Evolutionary conservation across 2,797 vertebrate genomes (phyloP), one percentile per base, ranked within the genome.

Genomic region (Psittacula derbiana): DNA sequence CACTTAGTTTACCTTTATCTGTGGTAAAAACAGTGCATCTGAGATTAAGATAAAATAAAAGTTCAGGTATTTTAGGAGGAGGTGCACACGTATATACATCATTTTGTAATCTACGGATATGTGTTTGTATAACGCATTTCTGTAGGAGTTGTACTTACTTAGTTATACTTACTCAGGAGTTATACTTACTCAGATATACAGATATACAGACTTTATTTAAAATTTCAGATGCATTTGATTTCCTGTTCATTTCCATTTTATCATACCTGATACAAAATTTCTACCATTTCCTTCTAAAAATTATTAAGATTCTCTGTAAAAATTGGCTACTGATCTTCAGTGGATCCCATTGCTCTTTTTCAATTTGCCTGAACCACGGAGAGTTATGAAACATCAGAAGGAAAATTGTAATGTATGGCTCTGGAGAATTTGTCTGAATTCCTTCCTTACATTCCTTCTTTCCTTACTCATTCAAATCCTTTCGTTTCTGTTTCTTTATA

Each of bases 401-500:
- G 85, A 96, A 97, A 97, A 92, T 95, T 92, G 44, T 74, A 90
- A 93, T 76, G 61, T 96, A 92, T 93, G 87, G 38, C 90, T 97
- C 87, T 75, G 93, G 94, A 44, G 74, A 91, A 95, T 94, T 86
- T 96, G 81, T 95, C 82, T 95, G 66, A 97, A 90, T 94, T 97
- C 82, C 91, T 96, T 94, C 80, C 91, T 96, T 93, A 84, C 67
- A 30, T 93, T 96, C 49, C 33, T 85, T 94, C 94, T 97, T 97
- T 96, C 61, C 38, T 57, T 33, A 38, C 36, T 94, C 95, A 96
- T 96, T 96, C 82, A 90, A 96, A 96, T 96, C 64, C 94, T 97
- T 93, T 88, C 95, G 95, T 97, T 97, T 98, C 92, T 98, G 91
- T 97, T 97, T 97, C 95, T 93, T 97, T 97, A 75, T 97, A 95